Evolutionary conservation across 1,140 invertebrate genomes (phyloP).

Genomic region (Neodiprion lecontei): DNA sequence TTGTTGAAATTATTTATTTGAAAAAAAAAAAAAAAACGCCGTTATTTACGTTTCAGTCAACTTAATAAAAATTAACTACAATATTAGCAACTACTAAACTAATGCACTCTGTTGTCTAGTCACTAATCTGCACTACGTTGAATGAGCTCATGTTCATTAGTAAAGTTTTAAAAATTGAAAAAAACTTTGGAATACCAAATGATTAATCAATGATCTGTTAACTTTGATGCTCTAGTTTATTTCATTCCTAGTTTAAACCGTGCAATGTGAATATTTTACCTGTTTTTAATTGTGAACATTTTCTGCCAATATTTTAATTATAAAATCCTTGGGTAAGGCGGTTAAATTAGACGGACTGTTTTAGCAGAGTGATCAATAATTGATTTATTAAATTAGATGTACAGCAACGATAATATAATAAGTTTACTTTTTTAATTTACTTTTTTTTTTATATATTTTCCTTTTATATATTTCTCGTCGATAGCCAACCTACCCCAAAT

Average conservation of each 20-base stretch:
- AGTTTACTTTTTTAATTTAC: neutral
- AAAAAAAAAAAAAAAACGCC: neutral
- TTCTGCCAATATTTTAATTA: neutral
- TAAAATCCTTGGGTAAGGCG: neutral
- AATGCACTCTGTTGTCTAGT: slow-evolving; percentile 2
- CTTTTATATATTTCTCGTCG: neutral
- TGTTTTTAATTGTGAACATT: no score
- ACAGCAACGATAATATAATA: slow-evolving; percentile 11
- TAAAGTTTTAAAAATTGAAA: neutral
- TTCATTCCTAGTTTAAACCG: no score
- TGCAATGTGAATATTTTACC: no score
- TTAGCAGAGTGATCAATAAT: slow-evolving; percentile 22
- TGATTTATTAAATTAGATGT: slow-evolving; percentile 32
- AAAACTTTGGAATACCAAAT: neutral
- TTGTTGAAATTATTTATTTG: neutral
- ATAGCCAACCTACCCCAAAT: neutral
- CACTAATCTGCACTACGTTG: neutral
- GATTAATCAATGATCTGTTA: no score
- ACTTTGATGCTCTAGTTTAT: no score
- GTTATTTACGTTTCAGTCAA: neutral
- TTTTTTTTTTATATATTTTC: neutral
- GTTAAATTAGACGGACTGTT: slow-evolving; percentile 11
- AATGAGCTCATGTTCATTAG: neutral
- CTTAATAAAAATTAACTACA: neutral
- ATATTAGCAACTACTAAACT: neutral